Base-by-base conservation (phyloP, 2,113 vertebrate species). In the Coptodon rendalli region DNA sequence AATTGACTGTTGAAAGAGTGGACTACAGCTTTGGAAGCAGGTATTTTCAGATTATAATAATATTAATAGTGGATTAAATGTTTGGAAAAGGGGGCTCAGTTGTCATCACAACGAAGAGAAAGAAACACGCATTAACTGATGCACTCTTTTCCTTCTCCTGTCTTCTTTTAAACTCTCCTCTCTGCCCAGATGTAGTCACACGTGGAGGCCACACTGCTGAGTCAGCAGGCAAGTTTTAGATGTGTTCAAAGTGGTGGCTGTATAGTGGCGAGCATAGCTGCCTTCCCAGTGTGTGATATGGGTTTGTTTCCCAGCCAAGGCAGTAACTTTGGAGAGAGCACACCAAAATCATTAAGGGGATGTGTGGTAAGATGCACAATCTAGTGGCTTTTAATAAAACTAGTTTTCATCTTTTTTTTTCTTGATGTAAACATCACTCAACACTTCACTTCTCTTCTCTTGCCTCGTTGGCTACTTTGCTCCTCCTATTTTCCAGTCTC, bases 41-140 rank as follows among this genome's bases (percentile, higher is more conserved):
- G 57, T 61, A 61, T 61, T 61, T 61, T 61, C 57, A 61, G 57
- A 10, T 34, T 61, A 34, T 61, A 34, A 34, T 10, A 17, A 17
- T 61, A 31, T 61, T 61, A 61, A 31, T 31, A 1, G 0, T 61
- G 57, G 57, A 61, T 61, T 61, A 2, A 31, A 10, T 61, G 27
- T 61, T 61, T 61, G 57, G 27, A 59, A 59, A 59, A 59, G 27
- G 7, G 7, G 56, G 0, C 27, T 59, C 57, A 31, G 57, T 31
- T 59, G 8, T 61, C 57, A 61, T 61, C 57, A 63, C 16, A 63
- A 63, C 16, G 0, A 0, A 19, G 16, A 63, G 59, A 17, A 63
- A 63, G 29, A 63, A 1, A 63, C 29, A 19, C 0, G 2, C 0
- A 61, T 61, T 61, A 61, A 61, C 29, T 10, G 59, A 61, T 61